Conservation (phyloP, 1,140 invertebrate genomes). For the Musca domestica region DNA sequence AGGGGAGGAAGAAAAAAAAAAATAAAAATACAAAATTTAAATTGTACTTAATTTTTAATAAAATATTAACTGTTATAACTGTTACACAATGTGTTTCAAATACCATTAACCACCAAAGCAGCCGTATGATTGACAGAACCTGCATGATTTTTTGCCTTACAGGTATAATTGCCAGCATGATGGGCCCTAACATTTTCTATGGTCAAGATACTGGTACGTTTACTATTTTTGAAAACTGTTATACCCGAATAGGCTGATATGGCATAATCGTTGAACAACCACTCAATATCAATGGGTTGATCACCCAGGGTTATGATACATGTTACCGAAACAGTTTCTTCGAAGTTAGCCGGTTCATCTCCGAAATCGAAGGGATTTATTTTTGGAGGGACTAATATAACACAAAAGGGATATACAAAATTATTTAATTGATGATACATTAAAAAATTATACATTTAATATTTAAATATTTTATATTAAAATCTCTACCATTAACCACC, state of each 20-base stretch:
- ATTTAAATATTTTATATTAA: neutral
- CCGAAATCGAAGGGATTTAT: slow-evolving; percentile 66
- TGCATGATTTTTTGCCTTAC: slow-evolving; percentile 69
- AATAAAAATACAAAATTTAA: slow-evolving; percentile 4
- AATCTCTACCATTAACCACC: slow-evolving; percentile 65
- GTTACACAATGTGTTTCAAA: neutral
- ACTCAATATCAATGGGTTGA: slow-evolving; percentile 67
- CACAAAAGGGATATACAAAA: slow-evolving; percentile 23
- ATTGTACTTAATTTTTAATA: slow-evolving; percentile 29
- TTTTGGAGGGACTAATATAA: slow-evolving; percentile 43
- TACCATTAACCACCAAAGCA: slow-evolving; percentile 69
- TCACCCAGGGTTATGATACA: slow-evolving; percentile 76
- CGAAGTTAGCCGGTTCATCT: slow-evolving; percentile 67
- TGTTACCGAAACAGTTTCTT: slow-evolving; percentile 67
- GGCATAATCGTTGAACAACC: slow-evolving; percentile 57
- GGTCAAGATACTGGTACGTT: slow-evolving; percentile 44
- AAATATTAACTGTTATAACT: neutral
- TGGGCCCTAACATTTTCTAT: slow-evolving; percentile 54
- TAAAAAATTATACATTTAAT: neutral
- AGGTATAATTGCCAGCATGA: slow-evolving; percentile 77
- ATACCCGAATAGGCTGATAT: slow-evolving; percentile 58
- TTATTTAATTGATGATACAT: slow-evolving; percentile 15
- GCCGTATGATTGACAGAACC: slow-evolving; percentile 66
- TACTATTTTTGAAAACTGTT: slow-evolving; percentile 43
- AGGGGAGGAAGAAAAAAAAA: neutral